Evolutionary conservation across 2,797 vertebrate species (phyloP).

Genomic region (Oreochromis mossambicus): DNA sequence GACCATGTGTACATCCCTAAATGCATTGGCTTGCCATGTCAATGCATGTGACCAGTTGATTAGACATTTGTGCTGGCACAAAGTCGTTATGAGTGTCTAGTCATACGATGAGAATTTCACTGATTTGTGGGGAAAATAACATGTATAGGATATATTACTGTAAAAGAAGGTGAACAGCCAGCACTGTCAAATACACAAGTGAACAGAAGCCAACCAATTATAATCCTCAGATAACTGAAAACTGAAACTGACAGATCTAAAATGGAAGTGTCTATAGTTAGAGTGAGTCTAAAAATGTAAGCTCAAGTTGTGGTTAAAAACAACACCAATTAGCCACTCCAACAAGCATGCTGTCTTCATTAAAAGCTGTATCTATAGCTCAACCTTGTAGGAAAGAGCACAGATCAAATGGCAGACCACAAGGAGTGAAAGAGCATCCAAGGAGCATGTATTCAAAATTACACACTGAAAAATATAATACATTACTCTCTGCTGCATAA

Average conservation of each 20-base stretch:
- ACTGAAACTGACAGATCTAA: not conserved
- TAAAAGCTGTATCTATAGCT: not conserved
- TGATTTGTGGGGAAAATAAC: not conserved
- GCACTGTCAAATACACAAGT: not conserved
- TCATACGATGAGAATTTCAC: not conserved
- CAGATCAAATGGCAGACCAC: not conserved
- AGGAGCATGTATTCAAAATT: not conserved
- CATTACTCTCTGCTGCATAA: not conserved
- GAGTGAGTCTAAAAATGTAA: not conserved
- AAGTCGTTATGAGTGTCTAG: not conserved
- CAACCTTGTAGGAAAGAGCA: not conserved
- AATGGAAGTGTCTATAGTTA: not conserved
- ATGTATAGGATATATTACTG: not conserved
- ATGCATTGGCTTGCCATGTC: too few species aligned
- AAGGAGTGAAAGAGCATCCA: not conserved
- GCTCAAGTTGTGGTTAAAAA: not conserved
- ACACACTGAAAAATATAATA: not conserved
- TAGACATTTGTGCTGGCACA: not conserved
- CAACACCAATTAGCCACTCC: not conserved
- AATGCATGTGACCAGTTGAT: not conserved
- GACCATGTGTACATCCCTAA: not conserved
- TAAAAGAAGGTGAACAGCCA: not conserved
- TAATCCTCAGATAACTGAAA: not conserved
- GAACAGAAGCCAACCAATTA: not conserved
- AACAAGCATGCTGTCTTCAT: not conserved